Percentiles rank a stretch among this genome's conserved stretches.
These are phyloP conservation scores for Philotrypesis tridentata DNA, from an alignment of 1,140 invertebrate genomes.

Conservation along the genomic window DNA sequence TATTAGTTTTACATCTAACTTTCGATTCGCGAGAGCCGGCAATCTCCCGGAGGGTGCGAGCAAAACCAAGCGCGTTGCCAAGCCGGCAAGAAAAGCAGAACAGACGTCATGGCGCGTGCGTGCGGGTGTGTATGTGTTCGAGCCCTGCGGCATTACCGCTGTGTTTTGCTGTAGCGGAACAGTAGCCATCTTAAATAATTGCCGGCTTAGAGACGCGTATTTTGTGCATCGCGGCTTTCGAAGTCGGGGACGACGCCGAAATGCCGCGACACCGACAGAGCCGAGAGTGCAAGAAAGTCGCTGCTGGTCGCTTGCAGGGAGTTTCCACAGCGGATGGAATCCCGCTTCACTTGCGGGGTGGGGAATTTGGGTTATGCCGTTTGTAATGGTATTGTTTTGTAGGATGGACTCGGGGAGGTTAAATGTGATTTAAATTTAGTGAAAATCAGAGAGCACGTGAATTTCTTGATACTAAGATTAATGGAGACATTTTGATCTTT, in stretches of 20 bases:
- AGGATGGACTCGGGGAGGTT: neutral
- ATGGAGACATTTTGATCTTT: neutral
- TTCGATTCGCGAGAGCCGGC: slow-evolving; percentile 27
- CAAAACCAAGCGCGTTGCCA: neutral
- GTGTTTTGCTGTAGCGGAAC: slow-evolving; percentile 12
- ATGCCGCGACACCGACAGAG: neutral
- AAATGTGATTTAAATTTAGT: neutral
- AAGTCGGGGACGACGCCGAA: slow-evolving; percentile 7
- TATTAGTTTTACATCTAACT: slow-evolving; percentile 49
- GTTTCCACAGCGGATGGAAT: neutral
- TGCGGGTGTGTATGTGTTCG: no score
- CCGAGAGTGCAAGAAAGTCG: neutral
- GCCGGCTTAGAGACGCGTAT: slow-evolving; percentile 16
- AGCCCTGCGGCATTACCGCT: neutral
- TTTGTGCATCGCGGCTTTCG: slow-evolving; percentile 18
- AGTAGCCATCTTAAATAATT: slow-evolving; percentile 29
- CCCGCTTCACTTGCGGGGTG: neutral
- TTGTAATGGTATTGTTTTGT: neutral
- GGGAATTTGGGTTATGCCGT: neutral
- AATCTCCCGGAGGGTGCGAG: slow-evolving; percentile 11
- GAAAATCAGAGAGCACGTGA: neutral
- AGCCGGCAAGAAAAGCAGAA: slow-evolving; percentile 21
- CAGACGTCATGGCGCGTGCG: no score
- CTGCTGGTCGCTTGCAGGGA: neutral
- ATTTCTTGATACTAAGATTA: neutral